Evolutionary conservation across 2,888 invertebrate species (phyloP), one percentile per base, ranked within the genome.

Genomic region (Sepioteuthis lessoniana): DNA sequence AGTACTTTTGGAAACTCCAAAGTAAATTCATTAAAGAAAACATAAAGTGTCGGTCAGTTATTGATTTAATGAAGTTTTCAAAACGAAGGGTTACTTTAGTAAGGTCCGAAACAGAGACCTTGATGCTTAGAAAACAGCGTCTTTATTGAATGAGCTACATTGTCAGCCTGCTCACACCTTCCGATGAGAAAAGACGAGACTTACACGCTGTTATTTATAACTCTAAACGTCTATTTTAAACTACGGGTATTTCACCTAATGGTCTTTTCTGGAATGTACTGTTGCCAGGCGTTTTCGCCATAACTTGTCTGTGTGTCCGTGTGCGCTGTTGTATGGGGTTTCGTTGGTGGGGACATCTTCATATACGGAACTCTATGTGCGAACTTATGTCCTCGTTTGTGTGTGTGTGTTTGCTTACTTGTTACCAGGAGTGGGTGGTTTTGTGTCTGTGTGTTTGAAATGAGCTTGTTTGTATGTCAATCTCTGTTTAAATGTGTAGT

Each of bases 271-370:
- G 76, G n/a, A 76, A 76, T 76, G 76, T 76, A 35, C 76, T 35
- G 76, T 76, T 76, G 76, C 76, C 76, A 76, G 76, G 76, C 76
- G n/a, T 76, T 76, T 76, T 16, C n/a, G n/a, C 76, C n/a, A 76
- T 76, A 1, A n/a, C 35, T 35, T 76, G 76, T 76, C 76, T 76
- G 76, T 76, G 76, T 76, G 76, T 35, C 35, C 76, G 76, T n/a
- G 16, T 76, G 76, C 16, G n/a, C 25, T 16, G 10, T n/a, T 31
- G 4, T 76, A n/a, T 19, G n/a, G n/a, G 16, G 76, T 76, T 76
- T 35, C n/a, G 21, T 55, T 55, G 25, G 55, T 55, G 55, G 21
- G 55, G 55, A 90, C 35, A n/a, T 90, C 3, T 37, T 21, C 35
- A 35, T 37, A 25, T 37, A 90, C 90, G 25, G 1, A 90, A 35